Base-by-base conservation (phyloP, 2,888 invertebrate genomes). In the Augiades crinisus region DNA sequence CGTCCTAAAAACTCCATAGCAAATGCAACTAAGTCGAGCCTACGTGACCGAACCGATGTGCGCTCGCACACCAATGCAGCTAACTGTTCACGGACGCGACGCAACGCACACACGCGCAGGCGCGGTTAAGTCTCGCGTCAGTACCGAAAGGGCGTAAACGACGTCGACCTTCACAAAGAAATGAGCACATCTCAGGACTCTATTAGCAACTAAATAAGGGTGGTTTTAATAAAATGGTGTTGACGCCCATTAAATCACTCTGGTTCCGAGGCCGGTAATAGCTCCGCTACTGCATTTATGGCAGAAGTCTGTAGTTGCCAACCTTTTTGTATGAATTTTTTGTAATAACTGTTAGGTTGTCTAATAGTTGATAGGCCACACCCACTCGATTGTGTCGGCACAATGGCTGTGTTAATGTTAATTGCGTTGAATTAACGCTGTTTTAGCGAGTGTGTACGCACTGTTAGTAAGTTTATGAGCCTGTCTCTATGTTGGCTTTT, bases 241-340 rank as follows among this genome's bases (percentile, higher is more conserved):
- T 30, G 55, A 61, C 57, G 72, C 54, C 72, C 61, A 51, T 72
- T 77, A 60, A 8, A 53, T 14, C 70, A 10, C 58, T 64, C 44
- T 43, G 46, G 14, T 51, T 46, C 47, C 58, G 56, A 22, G 36
- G 10, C 24, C 47, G 58, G 74, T 75, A 74, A 78, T 78, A 81
- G 81, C 84, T 77, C 81, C 78, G 83, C 75, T 81, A 83, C 85
- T 88, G 88, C 88, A 87, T 87, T 87, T 88, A 87, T 83, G 86
- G 86, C 75, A 78, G 76, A 70, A 68, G 65, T 68, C 80, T 70
- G 66, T 64, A 68, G 74, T 80, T 77, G 79, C 68, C 80, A 87
- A 88, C 86, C 79, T 85, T 87, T 85, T 83, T 78, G 70, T 64
- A 63, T 68, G 63, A 62, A 60, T 69, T 72, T 70, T 78, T 81